Conservation (phyloP, 2,888 invertebrate genomes). For the Penaeus monodon region DNA sequence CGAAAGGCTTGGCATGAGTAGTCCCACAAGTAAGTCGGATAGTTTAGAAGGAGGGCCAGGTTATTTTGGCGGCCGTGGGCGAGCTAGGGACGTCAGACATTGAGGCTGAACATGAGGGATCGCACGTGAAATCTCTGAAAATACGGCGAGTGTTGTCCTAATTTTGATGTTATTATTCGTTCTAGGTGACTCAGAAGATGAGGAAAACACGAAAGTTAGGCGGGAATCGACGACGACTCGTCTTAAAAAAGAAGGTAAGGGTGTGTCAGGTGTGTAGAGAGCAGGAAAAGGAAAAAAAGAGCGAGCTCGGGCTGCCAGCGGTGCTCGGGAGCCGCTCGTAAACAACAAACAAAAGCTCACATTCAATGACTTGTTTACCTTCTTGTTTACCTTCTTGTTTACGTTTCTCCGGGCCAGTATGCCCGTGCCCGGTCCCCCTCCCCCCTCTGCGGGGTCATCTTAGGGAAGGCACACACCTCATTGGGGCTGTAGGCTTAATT, state of each 20-base stretch:
- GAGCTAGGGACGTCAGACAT: constrained; percentile 23
- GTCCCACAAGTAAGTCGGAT: constrained; percentile 65
- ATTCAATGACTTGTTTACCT: no score
- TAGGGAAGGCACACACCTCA: constrained; percentile 79
- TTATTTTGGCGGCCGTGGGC: background rate
- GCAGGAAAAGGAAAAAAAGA: constrained; percentile 34
- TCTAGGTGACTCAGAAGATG: constrained; percentile 59
- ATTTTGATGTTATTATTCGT: constrained; percentile 59
- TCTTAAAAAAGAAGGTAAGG: constrained; percentile 60
- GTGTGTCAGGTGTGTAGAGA: constrained; percentile 44
- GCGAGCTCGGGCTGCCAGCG: background rate
- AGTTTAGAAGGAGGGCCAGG: constrained; percentile 23
- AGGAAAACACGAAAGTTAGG: constrained; percentile 51
- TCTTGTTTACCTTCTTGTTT: constrained; percentile 11
- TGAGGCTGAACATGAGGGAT: constrained; percentile 43
- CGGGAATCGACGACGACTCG: constrained; percentile 59
- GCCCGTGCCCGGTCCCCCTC: constrained; percentile 72
- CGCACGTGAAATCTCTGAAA: constrained; percentile 60
- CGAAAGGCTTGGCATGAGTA: constrained; percentile 66
- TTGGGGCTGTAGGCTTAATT: constrained; percentile 86
- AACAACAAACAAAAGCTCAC: no score
- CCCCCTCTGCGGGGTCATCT: constrained; percentile 83
- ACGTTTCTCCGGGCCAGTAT: constrained; percentile 8
- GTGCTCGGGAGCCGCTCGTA: no score
- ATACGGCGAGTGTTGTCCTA: constrained; percentile 46